These are phyloP conservation scores for Macquaria ambigua DNA, from an alignment of 2,113 vertebrate genomes.

Conservation along the genomic window DNA sequence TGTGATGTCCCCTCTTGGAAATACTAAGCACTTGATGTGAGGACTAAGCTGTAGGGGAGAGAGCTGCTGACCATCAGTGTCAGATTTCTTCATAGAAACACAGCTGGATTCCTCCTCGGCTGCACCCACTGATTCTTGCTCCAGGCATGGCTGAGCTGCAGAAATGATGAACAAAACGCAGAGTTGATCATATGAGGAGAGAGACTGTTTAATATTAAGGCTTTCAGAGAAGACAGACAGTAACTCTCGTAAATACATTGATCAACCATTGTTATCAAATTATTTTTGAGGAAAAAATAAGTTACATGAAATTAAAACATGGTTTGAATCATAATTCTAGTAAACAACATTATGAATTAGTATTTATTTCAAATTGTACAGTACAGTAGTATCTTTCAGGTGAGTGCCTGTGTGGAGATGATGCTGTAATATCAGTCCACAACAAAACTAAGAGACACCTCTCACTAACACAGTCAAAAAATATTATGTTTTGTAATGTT, in stretches of 20 bases:
- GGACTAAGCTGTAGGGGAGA: conserved; percentile 68
- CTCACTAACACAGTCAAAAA: neutral
- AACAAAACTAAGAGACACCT: no score
- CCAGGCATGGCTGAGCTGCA: conserved; percentile 35
- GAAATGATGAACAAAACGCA: neutral
- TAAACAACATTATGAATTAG: neutral
- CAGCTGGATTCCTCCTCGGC: neutral
- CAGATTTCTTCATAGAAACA: conserved; percentile 4
- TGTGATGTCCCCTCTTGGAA: conserved; percentile 88
- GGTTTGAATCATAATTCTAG: neutral
- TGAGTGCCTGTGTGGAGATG: neutral
- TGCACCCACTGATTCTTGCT: neutral
- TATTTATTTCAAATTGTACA: no score
- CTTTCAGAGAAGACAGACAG: neutral
- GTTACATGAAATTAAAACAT: neutral
- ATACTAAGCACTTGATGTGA: conserved; percentile 92
- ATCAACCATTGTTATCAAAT: neutral
- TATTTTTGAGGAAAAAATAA: neutral
- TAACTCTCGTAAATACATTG: neutral
- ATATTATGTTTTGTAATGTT: neutral
- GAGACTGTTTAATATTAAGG: neutral
- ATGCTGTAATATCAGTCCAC: neutral
- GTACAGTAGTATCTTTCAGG: neutral
- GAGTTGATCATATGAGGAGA: neutral
- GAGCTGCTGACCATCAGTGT: neutral